A percentile compares a stretch with the other conserved stretches of the same genome.
Conservation (phyloP, 2,888 invertebrate genomes). For the Drosophila paramelanica region DNA sequence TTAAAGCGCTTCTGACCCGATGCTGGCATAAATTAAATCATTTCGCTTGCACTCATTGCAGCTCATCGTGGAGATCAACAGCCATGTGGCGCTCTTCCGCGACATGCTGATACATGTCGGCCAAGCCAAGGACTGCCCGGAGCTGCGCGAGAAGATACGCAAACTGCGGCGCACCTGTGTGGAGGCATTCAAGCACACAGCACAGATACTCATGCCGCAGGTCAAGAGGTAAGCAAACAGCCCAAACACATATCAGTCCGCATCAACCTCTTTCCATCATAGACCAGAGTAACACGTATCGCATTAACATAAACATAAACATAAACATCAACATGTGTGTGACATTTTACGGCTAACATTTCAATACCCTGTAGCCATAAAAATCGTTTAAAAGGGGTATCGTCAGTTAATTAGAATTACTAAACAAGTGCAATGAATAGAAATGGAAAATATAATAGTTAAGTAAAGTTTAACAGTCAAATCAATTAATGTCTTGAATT, state of each 20-base stretch:
- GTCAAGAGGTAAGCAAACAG: slow-evolving; percentile 90
- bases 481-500: no score
- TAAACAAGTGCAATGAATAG: no score
- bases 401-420: no score
- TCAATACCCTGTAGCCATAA: slow-evolving; percentile 32
- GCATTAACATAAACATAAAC: slow-evolving; percentile 74
- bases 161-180: slow-evolving; percentile 93
- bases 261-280: slow-evolving; percentile 1
- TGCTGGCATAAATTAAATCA: slow-evolving; percentile 64
- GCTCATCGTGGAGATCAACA: slow-evolving; percentile 95
- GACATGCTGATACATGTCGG: slow-evolving; percentile 95
- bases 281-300: slow-evolving; percentile 39
- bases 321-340: slow-evolving; percentile 77
- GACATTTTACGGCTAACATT: slow-evolving; percentile 64
- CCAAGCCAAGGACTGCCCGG: slow-evolving; percentile 93
- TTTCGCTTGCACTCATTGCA: slow-evolving; percentile 85
- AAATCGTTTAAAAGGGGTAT: not conserved
- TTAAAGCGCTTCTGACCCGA: slow-evolving; percentile 16
- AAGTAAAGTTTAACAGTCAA: no score
- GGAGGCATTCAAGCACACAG: slow-evolving; percentile 93
- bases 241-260: slow-evolving; percentile 9
- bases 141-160: slow-evolving; percentile 93
- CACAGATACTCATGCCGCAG: slow-evolving; percentile 92
- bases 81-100: slow-evolving; percentile 93
- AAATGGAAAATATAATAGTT: no score